Base-by-base conservation (phyloP, 2,797 vertebrate genomes). In the Petrocephalus sullivani region DNA sequence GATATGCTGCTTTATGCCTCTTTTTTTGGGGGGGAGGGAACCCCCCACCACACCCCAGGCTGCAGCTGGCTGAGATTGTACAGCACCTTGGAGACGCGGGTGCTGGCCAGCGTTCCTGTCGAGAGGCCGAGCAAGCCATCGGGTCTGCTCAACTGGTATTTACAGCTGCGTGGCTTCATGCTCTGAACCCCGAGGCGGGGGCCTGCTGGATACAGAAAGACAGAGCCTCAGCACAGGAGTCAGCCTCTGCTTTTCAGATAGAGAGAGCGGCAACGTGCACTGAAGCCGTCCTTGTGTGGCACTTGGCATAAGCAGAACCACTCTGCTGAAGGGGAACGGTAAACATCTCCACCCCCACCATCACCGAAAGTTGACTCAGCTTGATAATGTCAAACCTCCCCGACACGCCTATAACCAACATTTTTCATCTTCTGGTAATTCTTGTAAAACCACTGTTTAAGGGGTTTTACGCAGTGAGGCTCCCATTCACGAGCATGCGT, bases 391-490 rank as follows among this genome's bases (percentile, higher is more conserved):
- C 84, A 57, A 84, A 46, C 10, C n/a, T 33, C 23, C 53, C 23
- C 19, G 57, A 49, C 57, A 61, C 53, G 19, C 57, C 85, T 87
- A 21, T 87, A 51, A 64, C 57, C 10, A 57, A 23, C 58, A 49
- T 87, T 87, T 61, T 87, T 61, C 37, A 21, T 37, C 37, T 87
- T 49, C 85, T 87, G 28, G 85, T 87, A 87, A 87, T 61, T 87
- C 58, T 64, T 23, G 58, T 46, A 41, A 61, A 86, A 86, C 58
- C 37, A 4, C 58, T 49, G 53, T 58, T 85, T 58, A 4, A 14
- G 84, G 84, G 23, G 21, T 37, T 85, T 85, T 82, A 64, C 58
- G 46, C 19, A 4, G 14, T 1, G 14, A 49, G 10, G n/a, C 56
- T 64, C 85, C 53, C 85, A 86, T 86, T 86, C n/a, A 64, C n/a